Conservation (phyloP, 2,888 invertebrate genomes). For the Acleris emargana region DNA sequence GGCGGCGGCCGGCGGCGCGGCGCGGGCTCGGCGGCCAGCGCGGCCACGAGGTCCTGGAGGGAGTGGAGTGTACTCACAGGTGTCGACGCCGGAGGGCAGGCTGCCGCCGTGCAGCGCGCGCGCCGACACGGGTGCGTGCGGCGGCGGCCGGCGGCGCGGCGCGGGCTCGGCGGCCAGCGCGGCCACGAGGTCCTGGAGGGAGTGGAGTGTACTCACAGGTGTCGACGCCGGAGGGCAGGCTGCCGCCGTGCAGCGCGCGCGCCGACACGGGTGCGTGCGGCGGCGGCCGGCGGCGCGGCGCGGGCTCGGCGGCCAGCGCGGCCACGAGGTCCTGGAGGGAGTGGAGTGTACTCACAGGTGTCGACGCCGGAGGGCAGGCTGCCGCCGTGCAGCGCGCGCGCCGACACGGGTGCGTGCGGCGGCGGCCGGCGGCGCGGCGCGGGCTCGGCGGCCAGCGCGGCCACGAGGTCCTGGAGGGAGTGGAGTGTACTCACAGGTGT, state of each 20-base stretch:
- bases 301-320: conserved; percentile 71
- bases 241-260: conserved; percentile 75
- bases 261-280: conserved; percentile 64
- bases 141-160: conserved; percentile 59
- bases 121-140: conserved; percentile 64
- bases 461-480: conserved; percentile 83
- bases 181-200: conserved; percentile 83
- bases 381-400: conserved; percentile 75
- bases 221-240: conserved; percentile 77
- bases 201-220: conserved; percentile 58
- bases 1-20: conserved; percentile 59
- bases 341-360: conserved; percentile 58
- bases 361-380: conserved; percentile 78
- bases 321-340: conserved; percentile 83
- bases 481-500: conserved; percentile 61
- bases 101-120: conserved; percentile 77
- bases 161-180: conserved; percentile 72
- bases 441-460: conserved; percentile 74
- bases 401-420: conserved; percentile 63
- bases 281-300: conserved; percentile 59
- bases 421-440: conserved; percentile 59
- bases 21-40: conserved; percentile 70
- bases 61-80: conserved; percentile 55
- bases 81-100: conserved; percentile 77
- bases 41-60: conserved; percentile 84